Conservation (phyloP, 2,113 vertebrate genomes). For the Planiliza haematocheilus region DNA sequence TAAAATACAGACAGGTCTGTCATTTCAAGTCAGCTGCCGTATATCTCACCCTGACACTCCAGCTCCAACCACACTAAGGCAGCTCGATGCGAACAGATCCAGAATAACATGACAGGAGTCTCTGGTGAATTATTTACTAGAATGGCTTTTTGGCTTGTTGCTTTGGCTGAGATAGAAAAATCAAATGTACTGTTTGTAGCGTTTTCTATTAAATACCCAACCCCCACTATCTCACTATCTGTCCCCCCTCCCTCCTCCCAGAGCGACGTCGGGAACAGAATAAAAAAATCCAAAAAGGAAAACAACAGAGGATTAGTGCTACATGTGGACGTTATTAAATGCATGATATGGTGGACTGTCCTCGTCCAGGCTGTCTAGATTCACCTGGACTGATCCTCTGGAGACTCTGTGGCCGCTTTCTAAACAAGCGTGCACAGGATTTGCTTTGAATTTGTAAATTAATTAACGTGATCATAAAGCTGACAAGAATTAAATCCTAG, state of each 20-base stretch:
- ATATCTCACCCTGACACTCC: neutral
- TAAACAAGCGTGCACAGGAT: neutral
- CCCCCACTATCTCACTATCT: neutral
- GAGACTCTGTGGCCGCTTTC: neutral
- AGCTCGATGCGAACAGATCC: slow-evolving; percentile 1
- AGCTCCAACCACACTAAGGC: slow-evolving; percentile 6
- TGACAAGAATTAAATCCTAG: too few relatives aligned
- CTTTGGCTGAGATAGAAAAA: slow-evolving; percentile 24
- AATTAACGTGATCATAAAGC: too few relatives aligned
- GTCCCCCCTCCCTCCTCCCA: neutral
- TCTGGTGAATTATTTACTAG: slow-evolving; percentile 32
- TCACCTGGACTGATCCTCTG: neutral
- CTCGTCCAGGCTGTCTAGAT: neutral
- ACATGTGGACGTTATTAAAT: slow-evolving; percentile 20
- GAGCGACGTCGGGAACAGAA: slow-evolving; percentile 1
- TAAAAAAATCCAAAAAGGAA: slow-evolving; percentile 14
- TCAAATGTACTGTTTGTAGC: slow-evolving; percentile 21
- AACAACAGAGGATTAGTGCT: slow-evolving; percentile 13
- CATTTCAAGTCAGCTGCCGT: neutral
- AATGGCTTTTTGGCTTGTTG: slow-evolving; percentile 13
- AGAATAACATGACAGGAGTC: slow-evolving; percentile 15
- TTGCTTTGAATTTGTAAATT: too few relatives aligned
- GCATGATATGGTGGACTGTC: neutral
- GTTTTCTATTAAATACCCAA: slow-evolving; percentile 37
- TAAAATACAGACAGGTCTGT: neutral